Base-by-base conservation (phyloP, 2,888 invertebrate genomes). In the Trissolcus japonicus region DNA sequence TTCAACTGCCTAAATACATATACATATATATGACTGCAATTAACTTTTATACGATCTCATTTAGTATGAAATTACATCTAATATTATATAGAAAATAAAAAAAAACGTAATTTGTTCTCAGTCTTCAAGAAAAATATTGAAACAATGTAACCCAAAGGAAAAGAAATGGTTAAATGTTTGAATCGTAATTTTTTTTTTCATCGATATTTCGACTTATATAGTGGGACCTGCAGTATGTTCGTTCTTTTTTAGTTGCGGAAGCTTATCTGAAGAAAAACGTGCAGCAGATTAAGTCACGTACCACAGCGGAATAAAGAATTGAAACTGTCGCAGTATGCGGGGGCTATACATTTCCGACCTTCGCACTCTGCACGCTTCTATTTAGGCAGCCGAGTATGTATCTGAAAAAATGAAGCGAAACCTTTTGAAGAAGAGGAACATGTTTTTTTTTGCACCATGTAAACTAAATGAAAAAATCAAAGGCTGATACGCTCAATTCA, bases 401-500 rank as follows among this genome's bases (percentile, higher is more conserved):
- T 68, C 53, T 66, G 66, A 48, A 41, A 65, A 72, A 72, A 72
- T 72, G 72, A 65, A 65, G 72, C 66, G 61, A 63, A 75, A 68
- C 68, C 59, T 60, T 55, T 41, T 50, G 25, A 46, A 62, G 51
- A 66, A 67, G 67, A 74, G 67, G 35, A 68, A 57, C 68, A 75
- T 68, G 75, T 75, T 60, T 67, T 57, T 19, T 43, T 46, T 54
- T 41, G 48, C 40, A 51, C 46, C 55, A 61, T 59, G 68, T 75
- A 75, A 63, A 68, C 75, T 57, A 63, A 68, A 75, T 68, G 68
- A 75, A 68, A 75, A 75, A 75, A 75, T 75, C 75, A 75, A 75
- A 75, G 75, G 68, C 51, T 55, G 53, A 75, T 67, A 63, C 68
- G 63, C 75, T 68, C 68, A 62, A 75, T 68, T 68, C 67, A 61